Conservation (phyloP, 1,140 invertebrate genomes). For the Argopecten irradians region DNA sequence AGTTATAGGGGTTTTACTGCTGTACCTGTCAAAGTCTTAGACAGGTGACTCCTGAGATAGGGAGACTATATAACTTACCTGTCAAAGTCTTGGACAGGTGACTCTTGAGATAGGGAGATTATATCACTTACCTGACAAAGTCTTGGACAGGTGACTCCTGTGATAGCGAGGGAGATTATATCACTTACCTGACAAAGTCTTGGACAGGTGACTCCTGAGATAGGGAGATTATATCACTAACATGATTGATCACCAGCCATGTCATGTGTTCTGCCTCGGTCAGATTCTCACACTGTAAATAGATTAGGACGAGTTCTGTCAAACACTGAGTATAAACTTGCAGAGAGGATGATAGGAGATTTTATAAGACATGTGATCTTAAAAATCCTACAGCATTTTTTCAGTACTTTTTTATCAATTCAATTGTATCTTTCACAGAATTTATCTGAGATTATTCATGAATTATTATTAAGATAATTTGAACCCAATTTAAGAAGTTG, state of each 20-base stretch:
- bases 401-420: too few relatives aligned
- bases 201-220: constrained; percentile 82
- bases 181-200: constrained; percentile 79
- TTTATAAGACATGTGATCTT: too few relatives aligned
- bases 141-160: constrained; percentile 82
- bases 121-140: constrained; percentile 81
- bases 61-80: constrained; percentile 79
- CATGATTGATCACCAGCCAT: constrained; percentile 87
- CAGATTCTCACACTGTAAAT: constrained; percentile 82
- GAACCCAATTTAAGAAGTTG: too few relatives aligned
- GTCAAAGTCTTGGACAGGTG: constrained; percentile 83
- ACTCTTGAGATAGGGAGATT: constrained; percentile 81
- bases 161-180: constrained; percentile 82
- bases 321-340: too few relatives aligned
- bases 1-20: too few relatives aligned
- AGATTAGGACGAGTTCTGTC: too few relatives aligned
- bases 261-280: constrained; percentile 85
- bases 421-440: too few relatives aligned
- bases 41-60: constrained; percentile 81
- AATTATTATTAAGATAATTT: too few relatives aligned
- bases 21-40: constrained; percentile 68
- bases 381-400: too few relatives aligned
- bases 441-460: too few relatives aligned
- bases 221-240: constrained; percentile 83
- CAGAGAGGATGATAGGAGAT: too few relatives aligned